A percentile compares a stretch with the other conserved stretches of the same genome.
Conservation (phyloP, 2,888 invertebrate species). For the Stegophylla sp. region DNA sequence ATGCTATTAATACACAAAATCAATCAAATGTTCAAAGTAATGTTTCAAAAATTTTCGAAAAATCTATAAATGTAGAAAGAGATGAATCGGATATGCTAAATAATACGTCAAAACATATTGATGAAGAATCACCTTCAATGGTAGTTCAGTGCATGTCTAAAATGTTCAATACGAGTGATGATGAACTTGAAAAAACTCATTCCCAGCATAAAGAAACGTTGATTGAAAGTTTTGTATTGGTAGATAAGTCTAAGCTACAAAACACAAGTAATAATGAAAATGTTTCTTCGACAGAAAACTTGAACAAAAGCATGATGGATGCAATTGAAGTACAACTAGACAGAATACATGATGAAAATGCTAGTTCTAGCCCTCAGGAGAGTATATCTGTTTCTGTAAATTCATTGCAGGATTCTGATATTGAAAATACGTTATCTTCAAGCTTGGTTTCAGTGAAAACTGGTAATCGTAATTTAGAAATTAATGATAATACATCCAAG, state of each 20-base stretch:
- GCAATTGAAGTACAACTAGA: neutral
- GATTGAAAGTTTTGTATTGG: neutral
- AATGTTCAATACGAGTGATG: conserved; percentile 24
- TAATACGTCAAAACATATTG: neutral
- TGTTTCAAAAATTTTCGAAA: neutral
- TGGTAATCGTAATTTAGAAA: neutral
- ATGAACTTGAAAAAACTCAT: conserved; percentile 16
- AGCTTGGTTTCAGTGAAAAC: neutral
- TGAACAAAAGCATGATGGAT: neutral
- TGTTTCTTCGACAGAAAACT: neutral
- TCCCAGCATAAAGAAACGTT: neutral
- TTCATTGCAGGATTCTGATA: neutral
- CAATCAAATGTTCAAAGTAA: neutral
- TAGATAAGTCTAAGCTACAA: neutral
- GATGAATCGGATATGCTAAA: neutral
- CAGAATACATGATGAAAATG: neutral
- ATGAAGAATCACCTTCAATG: conserved; percentile 23
- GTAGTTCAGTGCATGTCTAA: conserved; percentile 17
- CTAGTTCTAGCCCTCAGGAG: neutral
- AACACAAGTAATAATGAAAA: neutral
- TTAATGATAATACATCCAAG: neutral
- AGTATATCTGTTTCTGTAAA: neutral
- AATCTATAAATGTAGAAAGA: neutral
- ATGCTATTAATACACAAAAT: neutral
- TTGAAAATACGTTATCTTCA: neutral